Evolutionary conservation across 1,140 invertebrate genomes (phyloP).

Genomic region (Drosophila triauraria): DNA sequence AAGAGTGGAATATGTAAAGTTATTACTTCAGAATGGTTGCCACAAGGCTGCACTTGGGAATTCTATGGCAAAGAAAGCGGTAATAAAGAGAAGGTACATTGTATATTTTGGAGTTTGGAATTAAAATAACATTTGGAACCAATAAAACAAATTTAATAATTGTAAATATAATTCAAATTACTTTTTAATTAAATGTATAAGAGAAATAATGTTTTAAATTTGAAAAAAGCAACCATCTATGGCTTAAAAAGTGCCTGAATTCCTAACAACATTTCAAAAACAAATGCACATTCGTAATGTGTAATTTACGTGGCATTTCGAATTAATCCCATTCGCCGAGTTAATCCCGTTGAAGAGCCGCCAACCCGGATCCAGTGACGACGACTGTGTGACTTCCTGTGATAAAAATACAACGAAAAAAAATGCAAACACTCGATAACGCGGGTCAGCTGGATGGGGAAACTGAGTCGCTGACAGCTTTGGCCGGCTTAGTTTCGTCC

Average conservation of each 20-base stretch:
- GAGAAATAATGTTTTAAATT: not conserved
- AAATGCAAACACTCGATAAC: constrained; percentile 9
- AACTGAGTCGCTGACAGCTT: constrained; percentile 42
- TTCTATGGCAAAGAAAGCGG: not conserved
- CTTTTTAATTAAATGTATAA: not conserved
- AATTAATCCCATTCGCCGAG: constrained; percentile 14
- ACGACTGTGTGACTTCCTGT: constrained; percentile 19
- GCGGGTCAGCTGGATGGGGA: constrained; percentile 8
- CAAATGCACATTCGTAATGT: constrained; percentile 17
- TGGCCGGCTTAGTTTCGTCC: constrained; percentile 19
- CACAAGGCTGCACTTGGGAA: not conserved
- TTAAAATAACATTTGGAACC: not conserved
- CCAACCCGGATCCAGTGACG: constrained; percentile 42
- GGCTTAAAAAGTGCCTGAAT: not conserved
- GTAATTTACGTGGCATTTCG: constrained; percentile 13
- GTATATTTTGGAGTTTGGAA: not conserved
- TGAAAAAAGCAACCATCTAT: not conserved
- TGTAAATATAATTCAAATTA: not conserved
- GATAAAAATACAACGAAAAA: not conserved
- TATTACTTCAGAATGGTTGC: no score
- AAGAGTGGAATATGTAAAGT: no score
- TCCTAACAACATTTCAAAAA: not conserved
- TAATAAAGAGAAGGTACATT: no score
- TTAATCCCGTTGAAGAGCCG: constrained; percentile 6
- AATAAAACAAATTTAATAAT: not conserved